Evolutionary conservation across 2,113 vertebrate species (phyloP), one percentile per base, ranked within the genome.

Genomic region (Cepphus grylle): DNA sequence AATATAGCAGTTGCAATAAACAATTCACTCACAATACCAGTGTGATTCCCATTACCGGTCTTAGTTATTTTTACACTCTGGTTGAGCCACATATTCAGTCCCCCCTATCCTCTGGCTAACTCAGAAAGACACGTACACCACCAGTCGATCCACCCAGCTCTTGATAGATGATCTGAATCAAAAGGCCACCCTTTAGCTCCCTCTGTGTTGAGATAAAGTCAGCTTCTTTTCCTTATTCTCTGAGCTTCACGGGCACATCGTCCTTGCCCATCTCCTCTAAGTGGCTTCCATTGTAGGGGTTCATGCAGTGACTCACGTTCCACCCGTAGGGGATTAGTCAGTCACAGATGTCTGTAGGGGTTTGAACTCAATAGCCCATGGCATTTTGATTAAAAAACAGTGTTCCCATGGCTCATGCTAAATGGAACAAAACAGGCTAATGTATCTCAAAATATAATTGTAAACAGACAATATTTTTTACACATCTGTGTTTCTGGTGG

Each of bases 271-370:
- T 58, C 36, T 90, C 32, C 62, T 58, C 22, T 14, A 49, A 45
- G 38, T 20, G 21, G 38, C 5, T 50, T 65, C 58, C 27, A 8
- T 19, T 34, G 12, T 20, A 80, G 74, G 36, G 10, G 27, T 43
- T 73, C 12, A 21, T 91, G 52, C 66, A 81, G 32, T 5, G 9
- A 19, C 19, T 40, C 9, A 2, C 0, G 0, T 71, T 62, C 15
- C 21, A 45, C 22, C 9, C 15, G 10, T 17, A 52, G 45, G 25
- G 13, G 5, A 61, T 69, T 65, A 65, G n/a, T 81, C 77, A 40
- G 23, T 80, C 32, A 59, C 19, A 50, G 50, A 18, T 71, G 3
- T 30, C 34, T 79, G 5, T 27, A 40, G 27, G 34, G 21, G 2
- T 71, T 93, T 79, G 47, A 36, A 62, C 38, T 43, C 42, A 53